A percentile compares a stretch with the other conserved stretches of the same genome.
phyloP scores from a whole-genome alignment of 1,140 invertebrate species.

The Halictus rubicundus region DNA sequence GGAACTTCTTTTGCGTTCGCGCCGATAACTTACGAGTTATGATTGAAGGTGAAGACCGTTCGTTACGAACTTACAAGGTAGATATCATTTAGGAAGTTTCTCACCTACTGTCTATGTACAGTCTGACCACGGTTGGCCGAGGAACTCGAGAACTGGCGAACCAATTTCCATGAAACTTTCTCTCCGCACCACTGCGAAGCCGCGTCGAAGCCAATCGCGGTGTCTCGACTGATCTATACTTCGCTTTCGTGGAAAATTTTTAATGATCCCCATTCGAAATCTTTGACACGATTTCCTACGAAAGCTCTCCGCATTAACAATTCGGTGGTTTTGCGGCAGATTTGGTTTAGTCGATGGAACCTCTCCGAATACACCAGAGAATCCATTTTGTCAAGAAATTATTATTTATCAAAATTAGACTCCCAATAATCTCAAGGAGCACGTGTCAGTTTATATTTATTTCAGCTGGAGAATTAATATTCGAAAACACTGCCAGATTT shows the following conservation, averaged over 20 bases:
- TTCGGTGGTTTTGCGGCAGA: too few species aligned
- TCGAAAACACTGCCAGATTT: too few species aligned
- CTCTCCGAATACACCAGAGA: too few species aligned
- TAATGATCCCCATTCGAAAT: too few species aligned
- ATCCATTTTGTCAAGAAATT: too few species aligned
- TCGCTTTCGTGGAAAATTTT: not conserved
- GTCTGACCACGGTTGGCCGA: not conserved
- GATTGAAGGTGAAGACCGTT: constrained; percentile 30
- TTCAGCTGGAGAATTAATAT: too few species aligned
- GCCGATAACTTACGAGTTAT: constrained; percentile 34
- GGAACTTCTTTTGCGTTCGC: constrained; percentile 8
- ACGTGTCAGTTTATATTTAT: too few species aligned
- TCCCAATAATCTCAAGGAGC: too few species aligned
- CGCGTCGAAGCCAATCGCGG: not conserved
- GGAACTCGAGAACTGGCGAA: not conserved
- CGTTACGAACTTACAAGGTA: constrained; percentile 30
- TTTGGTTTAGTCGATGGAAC: too few species aligned
- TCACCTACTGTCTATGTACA: constrained; percentile 21
- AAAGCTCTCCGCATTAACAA: too few species aligned
- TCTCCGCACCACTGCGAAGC: not conserved
- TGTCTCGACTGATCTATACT: not conserved
- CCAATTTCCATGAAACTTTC: constrained; percentile 29
- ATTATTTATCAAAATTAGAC: too few species aligned
- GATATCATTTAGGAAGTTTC: constrained; percentile 40
- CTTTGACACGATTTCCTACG: too few species aligned